Conservation (phyloP, 2,797 vertebrate species). For the Silurus lanzhouensis region DNA sequence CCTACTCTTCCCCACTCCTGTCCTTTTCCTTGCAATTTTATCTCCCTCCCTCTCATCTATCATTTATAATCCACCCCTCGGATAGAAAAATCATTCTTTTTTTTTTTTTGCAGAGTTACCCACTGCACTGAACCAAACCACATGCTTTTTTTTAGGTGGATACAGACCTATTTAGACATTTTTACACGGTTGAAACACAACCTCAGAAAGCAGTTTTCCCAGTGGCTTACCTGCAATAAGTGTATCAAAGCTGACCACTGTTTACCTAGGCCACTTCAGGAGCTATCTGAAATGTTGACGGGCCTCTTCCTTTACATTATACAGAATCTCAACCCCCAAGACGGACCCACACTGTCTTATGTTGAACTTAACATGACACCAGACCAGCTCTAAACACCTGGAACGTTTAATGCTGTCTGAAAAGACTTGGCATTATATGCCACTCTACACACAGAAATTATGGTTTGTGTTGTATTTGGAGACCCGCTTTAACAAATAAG, state of each 20-base stretch:
- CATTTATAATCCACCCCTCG: background rate
- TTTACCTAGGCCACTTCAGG: conserved; percentile 19
- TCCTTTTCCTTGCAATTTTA: conserved; percentile 6
- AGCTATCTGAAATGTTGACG: background rate
- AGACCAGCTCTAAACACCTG: background rate
- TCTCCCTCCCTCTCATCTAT: background rate
- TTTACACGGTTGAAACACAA: background rate
- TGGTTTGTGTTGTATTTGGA: conserved; percentile 8
- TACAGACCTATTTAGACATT: background rate
- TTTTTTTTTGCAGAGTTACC: background rate
- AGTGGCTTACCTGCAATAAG: background rate
- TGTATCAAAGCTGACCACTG: background rate
- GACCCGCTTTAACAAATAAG: background rate
- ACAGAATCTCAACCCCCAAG: background rate
- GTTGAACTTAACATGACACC: conserved; percentile 1
- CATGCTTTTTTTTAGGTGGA: background rate
- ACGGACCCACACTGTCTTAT: background rate
- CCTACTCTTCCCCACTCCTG: background rate
- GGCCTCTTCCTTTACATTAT: conserved; percentile 15
- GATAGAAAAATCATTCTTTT: background rate
- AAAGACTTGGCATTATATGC: background rate
- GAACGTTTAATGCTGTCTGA: conserved; percentile 7
- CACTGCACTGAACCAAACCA: background rate
- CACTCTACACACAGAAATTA: conserved; percentile 7
- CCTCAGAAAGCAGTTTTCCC: background rate